Percentiles rank a stretch among this genome's conserved stretches.
These are phyloP conservation scores for Ginglymostoma cirratum DNA, from an alignment of 2,113 vertebrate species.

Conservation along the genomic window DNA sequence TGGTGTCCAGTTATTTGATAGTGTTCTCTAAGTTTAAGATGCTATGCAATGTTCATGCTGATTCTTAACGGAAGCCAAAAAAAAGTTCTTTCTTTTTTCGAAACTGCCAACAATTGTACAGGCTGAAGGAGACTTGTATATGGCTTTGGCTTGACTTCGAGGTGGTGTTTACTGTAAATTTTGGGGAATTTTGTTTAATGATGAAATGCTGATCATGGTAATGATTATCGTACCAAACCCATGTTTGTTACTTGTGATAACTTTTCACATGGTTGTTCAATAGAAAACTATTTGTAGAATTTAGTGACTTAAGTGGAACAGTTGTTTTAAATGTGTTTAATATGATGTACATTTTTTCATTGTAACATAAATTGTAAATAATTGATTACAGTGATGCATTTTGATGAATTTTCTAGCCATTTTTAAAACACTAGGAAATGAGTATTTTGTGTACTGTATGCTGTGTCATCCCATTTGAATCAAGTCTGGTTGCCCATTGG, in stretches of 20 bases:
- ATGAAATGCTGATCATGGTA: conserved; percentile 48
- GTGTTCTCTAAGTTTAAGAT: conserved; percentile 60
- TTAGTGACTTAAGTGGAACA: conserved; percentile 54
- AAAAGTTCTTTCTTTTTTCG: conserved; percentile 47
- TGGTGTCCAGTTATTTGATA: conserved; percentile 52
- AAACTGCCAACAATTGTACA: conserved; percentile 62
- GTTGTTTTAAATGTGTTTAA: conserved; percentile 67
- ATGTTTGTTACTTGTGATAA: conserved; percentile 50
- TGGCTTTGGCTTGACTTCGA: conserved; percentile 49
- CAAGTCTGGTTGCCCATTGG: conserved; percentile 38
- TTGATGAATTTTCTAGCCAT: conserved; percentile 88
- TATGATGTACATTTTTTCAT: conserved; percentile 82
- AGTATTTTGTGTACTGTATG: conserved; percentile 93
- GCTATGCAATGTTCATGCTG: conserved; percentile 80
- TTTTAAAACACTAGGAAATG: conserved; percentile 92
- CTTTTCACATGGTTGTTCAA: conserved; percentile 59
- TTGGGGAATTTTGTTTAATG: conserved; percentile 51
- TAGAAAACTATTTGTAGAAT: conserved; percentile 62
- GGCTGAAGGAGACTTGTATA: conserved; percentile 58
- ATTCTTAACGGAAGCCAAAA: conserved; percentile 65
- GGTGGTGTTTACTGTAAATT: conserved; percentile 53
- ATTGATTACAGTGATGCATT: conserved; percentile 80
- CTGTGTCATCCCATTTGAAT: conserved; percentile 45
- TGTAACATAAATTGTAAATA: conserved; percentile 97
- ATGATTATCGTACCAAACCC: conserved; percentile 29